Evolutionary conservation across 1,140 invertebrate species (phyloP), one percentile per base, ranked within the genome.

Genomic region (Zaprionus ghesquierei): DNA sequence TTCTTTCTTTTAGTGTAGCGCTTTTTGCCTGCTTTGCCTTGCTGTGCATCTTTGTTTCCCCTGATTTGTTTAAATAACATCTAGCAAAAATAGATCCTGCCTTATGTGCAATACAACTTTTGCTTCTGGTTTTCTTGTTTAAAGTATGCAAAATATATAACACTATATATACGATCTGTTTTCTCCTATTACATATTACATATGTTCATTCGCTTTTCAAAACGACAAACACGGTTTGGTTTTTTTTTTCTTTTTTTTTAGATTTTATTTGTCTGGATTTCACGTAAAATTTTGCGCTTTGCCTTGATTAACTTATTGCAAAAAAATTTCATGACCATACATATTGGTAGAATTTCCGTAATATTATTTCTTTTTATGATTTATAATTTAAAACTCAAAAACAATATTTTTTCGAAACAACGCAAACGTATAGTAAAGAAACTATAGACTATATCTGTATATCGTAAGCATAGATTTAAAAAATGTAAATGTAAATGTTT

Each of bases 31-130:
- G 35, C 35, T 41, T 41, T 41, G 35, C n/a, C n/a, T n/a, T n/a
- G n/a, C n/a, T n/a, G n/a, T n/a, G n/a, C 79, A 89, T 89, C 76
- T 53, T 69, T 77, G 56, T 71, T 84, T 89, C 87, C 74, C 80
- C 79, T 76, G 84, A 89, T 80, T 89, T 89, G 79, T 89, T 89
- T 75, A 84, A 89, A 89, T 89, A 89, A 89, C 84, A 89, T 89
- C 84, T 89, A 89, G 84, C 84, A 89, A 89, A 89, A 89, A 89
- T 89, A 89, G 79, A 87, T 79, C 76, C 81, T 89, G 77, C 84
- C 77, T 89, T 89, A 84, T 89, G 71, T 89, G 84, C 84, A 89
- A 78, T 89, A 89, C 73, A 89, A 84, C 79, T 82, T 81, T 77
- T 79, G 69, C 49, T 64, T 79, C 53, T 66, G 81, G 53, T n/a